Conservation (phyloP, 2,113 vertebrate species). For the Xiphorhynchus elegans region DNA sequence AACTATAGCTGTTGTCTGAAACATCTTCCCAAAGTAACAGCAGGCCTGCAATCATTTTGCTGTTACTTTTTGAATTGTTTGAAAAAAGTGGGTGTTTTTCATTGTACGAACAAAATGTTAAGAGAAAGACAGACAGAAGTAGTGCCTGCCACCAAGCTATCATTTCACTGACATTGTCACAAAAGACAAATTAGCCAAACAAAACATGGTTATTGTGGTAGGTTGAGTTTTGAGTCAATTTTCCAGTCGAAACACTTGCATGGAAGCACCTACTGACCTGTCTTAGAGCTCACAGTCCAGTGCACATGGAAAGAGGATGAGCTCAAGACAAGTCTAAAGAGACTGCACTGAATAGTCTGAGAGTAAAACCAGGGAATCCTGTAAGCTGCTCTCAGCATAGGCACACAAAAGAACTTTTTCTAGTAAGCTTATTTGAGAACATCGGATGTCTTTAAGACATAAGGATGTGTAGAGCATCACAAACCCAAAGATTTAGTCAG, state of each 20-base stretch:
- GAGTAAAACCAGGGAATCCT: not conserved
- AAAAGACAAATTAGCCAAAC: not conserved
- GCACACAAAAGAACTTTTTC: not conserved
- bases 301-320: not conserved
- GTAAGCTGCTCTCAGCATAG: not conserved
- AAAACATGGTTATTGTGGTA: not conserved
- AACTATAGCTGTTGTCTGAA: not conserved
- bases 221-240: slow-evolving; percentile 32
- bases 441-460: not conserved
- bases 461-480: not conserved
- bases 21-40: not conserved
- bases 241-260: slow-evolving; percentile 48
- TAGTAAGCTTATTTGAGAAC: not conserved
- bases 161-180: not conserved
- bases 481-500: not conserved
- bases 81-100: not conserved
- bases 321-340: not conserved
- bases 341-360: not conserved
- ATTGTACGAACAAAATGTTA: not conserved
- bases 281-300: not conserved
- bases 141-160: not conserved
- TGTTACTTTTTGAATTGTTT: not conserved
- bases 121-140: not conserved
- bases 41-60: not conserved
- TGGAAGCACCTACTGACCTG: not conserved